phyloP scores from a whole-genome alignment of 2,797 vertebrate genomes.

The Triplophysa bombifrons region DNA sequence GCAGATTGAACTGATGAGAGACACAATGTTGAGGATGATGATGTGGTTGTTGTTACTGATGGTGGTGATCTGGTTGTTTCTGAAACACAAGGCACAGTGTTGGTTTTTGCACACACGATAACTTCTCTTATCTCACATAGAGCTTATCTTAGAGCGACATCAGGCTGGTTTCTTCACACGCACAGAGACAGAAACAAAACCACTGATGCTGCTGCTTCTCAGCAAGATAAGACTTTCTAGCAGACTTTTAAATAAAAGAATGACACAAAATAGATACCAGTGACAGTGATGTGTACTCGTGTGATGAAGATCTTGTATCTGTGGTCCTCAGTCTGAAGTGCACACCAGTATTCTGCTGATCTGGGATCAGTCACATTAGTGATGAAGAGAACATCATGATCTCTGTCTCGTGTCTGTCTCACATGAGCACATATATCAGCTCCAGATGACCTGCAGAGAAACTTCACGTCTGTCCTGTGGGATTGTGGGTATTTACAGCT shows the following conservation, averaged over 20 bases:
- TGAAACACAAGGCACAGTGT: too few relatives aligned
- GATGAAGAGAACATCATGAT: neutral
- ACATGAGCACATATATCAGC: neutral
- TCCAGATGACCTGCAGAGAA: conserved; percentile 21
- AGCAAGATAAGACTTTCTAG: too few relatives aligned
- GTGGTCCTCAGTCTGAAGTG: neutral
- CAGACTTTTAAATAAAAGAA: too few relatives aligned
- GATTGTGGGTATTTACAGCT: conserved; percentile 26
- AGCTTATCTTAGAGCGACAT: too few relatives aligned
- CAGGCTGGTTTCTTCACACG: neutral
- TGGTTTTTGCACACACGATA: too few relatives aligned
- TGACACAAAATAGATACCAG: neutral
- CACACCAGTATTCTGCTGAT: conserved; percentile 12
- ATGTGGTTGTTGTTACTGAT: neutral
- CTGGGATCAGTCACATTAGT: neutral
- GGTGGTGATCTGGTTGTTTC: neutral
- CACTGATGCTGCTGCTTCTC: too few relatives aligned
- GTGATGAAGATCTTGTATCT: neutral
- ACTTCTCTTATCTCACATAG: too few relatives aligned
- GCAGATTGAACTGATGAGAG: neutral
- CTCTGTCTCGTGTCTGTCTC: neutral
- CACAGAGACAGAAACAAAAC: too few relatives aligned
- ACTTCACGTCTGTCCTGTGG: conserved; percentile 14
- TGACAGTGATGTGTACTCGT: neutral
- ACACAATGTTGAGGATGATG: neutral